Conservation (phyloP, 2,113 vertebrate species). For the Sterrhoptilus dennistouni region DNA sequence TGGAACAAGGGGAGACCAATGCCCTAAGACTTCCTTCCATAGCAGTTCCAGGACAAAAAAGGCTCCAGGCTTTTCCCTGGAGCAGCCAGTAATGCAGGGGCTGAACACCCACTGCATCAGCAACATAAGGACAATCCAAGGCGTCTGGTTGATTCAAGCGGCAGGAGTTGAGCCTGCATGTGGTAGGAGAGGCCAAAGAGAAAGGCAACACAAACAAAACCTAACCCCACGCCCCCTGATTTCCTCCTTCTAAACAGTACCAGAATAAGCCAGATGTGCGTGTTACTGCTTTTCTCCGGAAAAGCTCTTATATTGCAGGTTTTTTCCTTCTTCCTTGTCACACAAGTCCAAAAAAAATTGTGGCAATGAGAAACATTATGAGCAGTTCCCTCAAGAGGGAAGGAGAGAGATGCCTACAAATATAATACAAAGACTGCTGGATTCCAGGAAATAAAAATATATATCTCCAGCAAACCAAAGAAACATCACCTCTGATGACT, state of each 20-base stretch:
- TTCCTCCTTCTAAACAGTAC: conserved; percentile 35
- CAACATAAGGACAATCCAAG: rapidly evolving
- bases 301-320: neutral
- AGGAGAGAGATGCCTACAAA: neutral
- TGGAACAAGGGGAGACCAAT: neutral
- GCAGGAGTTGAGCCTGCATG: neutral
- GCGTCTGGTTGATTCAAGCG: neutral
- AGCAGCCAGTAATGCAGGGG: neutral
- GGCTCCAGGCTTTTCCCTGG: neutral
- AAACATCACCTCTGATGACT: neutral
- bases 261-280: neutral
- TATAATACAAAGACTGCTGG: neutral
- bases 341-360: neutral
- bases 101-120: neutral
- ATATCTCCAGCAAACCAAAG: neutral
- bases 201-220: conserved; percentile 47
- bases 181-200: neutral
- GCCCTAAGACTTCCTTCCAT: neutral
- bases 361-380: neutral
- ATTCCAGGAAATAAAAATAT: neutral
- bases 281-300: neutral
- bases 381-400: neutral
- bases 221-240: neutral
- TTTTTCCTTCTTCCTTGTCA: neutral
- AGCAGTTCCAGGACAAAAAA: neutral